Evolutionary conservation across 1,140 invertebrate species (phyloP), one percentile per base, ranked within the genome.

Genomic region (Pararge aegeria): DNA sequence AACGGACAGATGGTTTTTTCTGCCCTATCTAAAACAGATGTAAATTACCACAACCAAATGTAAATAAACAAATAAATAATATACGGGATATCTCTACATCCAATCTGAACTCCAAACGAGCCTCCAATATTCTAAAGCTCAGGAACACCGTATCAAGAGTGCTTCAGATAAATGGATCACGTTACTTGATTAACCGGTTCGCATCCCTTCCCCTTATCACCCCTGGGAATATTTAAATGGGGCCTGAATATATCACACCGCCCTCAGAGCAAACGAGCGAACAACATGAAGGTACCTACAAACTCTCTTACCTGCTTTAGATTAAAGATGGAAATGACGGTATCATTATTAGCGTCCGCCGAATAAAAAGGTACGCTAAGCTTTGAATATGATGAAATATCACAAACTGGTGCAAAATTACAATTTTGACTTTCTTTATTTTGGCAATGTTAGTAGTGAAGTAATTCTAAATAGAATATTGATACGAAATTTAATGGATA

Each of bases 111-210:
- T 68, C 67, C 61, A 75, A 82, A 82, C 78, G 69, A 83, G 72
- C 70, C 67, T 71, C 75, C 78, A 78, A 85, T 89, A 82, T 83
- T 85, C 76, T 73, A 78, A 84, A 81, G 75, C 80, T 80, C 75
- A 77, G 66, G 70, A 70, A 74, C 74, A 76, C 71, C 78, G 83
- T 82, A 87, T 83, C 84, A 85, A 85, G 84, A 80, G 81, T 83
- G 69, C 83, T 87, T 74, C 77, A 82, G 79, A 87, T 87, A 89
- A 89, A 89, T 84, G 83, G 83, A 86, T 89, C 83, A 80, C 80
- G 85, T 85, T 87, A 87, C 86, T 87, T 89, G 83, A 89, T 89
- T 89, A 89, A 86, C 83, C 80, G 76, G 77, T 73, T 70, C 75
- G 71, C 82, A 81, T 81, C 81, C 82, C 77, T 76, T 77, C 81